Evolutionary conservation across 2,113 vertebrate species (phyloP).

Genomic region (Panurus biarmicus): DNA sequence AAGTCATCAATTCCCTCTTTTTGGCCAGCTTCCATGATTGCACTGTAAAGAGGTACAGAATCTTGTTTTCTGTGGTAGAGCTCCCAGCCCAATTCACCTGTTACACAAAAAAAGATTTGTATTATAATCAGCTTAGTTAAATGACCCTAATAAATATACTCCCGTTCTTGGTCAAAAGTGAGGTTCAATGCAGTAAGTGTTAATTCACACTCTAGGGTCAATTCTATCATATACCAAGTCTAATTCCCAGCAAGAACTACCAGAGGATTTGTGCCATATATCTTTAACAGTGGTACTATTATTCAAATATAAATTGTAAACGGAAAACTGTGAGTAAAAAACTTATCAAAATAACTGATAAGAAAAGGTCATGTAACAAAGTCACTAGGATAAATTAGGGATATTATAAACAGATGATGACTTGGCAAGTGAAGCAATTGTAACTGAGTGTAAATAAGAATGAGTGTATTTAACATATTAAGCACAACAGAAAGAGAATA

Average conservation of each 20-base stretch:
- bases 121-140: background rate
- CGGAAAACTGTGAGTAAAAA: background rate
- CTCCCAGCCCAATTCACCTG: constrained; percentile 97
- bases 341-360: background rate
- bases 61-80: constrained; percentile 84
- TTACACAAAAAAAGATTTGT: background rate
- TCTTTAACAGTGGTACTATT: background rate
- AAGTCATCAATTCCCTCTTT: constrained; percentile 91
- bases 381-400: background rate
- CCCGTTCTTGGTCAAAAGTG: background rate
- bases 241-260: background rate
- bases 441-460: background rate
- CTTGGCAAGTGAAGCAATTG: background rate
- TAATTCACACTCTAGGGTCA: background rate
- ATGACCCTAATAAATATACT: background rate
- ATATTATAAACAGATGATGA: background rate
- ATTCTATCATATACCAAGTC: background rate
- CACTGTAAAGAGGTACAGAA: constrained; percentile 76
- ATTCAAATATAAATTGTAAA: background rate
- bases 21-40: constrained; percentile 87
- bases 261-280: background rate
- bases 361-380: background rate
- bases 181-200: background rate
- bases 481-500: background rate
- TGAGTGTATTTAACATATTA: background rate